Base-by-base conservation (phyloP, 2,888 invertebrate genomes). In the Ligdia adustata region DNA sequence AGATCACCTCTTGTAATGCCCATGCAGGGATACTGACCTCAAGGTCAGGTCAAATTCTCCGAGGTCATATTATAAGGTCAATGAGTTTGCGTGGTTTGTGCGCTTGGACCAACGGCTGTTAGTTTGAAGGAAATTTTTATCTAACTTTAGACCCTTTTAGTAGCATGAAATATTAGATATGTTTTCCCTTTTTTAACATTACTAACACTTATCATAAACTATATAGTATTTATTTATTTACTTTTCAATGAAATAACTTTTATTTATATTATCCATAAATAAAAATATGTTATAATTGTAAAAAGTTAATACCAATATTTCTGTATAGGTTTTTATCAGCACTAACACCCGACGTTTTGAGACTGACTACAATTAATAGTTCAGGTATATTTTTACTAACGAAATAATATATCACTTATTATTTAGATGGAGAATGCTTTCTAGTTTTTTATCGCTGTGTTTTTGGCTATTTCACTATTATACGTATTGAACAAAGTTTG, bases 281-380 rank as follows among this genome's bases (percentile, higher is more conserved):
- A 16, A 18, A 7, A 18, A 18, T 1, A 5, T 1, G 6, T 18
- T 1, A 16, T 16, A 48, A 33, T 27, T 9, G 33, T 43, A 18
- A 38, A 44, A 54, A 51, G 61, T 52, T 63, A 60, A 59, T 57
- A 46, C 58, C 5, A 60, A 52, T 57, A 58, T 62, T 63, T 56
- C 66, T 82, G 81, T 76, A 69, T 90, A 91, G 91, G 90, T 91
- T 91, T 82, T 87, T 91, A 83, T 87, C 90, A 66, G 91, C 91
- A 74, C 79, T 91, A 82, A 91, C 91, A 67, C 91, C 91, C 66
- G 91, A 91, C 69, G 91, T 91, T 67, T 83, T 91, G 74, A 87
- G 91, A 83, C 80, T 91, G 85, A 91, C 91, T 52, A 89, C 91
- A 70, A 90, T 91, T 68, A 90, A 91, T 82, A 85, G 77, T 64